Base-by-base conservation (phyloP, 1,140 invertebrate genomes). In the Drosophila kepulauana region DNA sequence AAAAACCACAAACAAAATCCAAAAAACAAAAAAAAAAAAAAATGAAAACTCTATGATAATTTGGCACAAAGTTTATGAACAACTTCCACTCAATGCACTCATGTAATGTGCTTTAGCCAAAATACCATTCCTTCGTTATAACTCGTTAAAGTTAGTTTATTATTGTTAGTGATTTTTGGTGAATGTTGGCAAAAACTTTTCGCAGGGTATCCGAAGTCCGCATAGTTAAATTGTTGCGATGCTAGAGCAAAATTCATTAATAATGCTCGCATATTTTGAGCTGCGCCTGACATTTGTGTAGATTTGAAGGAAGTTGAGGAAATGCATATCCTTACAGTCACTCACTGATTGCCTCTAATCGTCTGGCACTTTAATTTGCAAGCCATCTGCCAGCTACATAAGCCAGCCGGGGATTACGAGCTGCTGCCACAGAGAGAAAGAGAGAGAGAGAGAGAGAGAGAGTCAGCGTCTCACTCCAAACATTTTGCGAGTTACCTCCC, bases 331-430 rank as follows among this genome's bases (percentile, higher is more conserved):
- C 66, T 74, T 30, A 67, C 62, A 45, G 58, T 75, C 20, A 64
- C 82, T 66, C 68, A 87, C 79, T 82, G 82, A 86, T 87, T 87
- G 82, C 75, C 82, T 79, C 58, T 87, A 86, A 86, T 87, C 67
- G 79, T 48, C 75, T 68, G 75, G 79, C 79, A 79, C 79, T 86
- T 86, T 87, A 87, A 86, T 87, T 86, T 87, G 76, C 75, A 70
- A 72, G 57, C 81, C 80, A 76, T 54, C 81, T 84, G 77, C 43
- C 77, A 76, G 73, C 77, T 82, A 67, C 78, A 63, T 85, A 85
- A 85, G 82, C 82, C 82, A 65, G 64, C 45, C 64, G 25, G 49
- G 81, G 79, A 87, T 82, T 87, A 86, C 65, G 64, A 72, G 75
- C 75, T 78, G 30, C 30, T 13, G 5, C 7, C 35, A 25, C 20